Base-by-base conservation (phyloP, 1,140 invertebrate genomes). In the Anthonomus grandis region DNA sequence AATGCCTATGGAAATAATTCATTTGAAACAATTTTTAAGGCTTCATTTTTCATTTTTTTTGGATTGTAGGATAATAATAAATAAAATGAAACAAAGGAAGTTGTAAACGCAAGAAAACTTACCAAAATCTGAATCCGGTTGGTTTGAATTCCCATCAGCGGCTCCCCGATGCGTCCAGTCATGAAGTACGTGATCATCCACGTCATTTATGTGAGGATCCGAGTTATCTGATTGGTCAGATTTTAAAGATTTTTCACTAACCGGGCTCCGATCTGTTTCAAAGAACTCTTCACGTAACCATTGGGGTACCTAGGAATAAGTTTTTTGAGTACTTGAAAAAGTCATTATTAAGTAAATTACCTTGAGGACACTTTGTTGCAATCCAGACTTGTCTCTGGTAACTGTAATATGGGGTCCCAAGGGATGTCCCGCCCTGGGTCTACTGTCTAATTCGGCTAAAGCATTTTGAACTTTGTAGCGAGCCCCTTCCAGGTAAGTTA, bases 401-500 rank as follows among this genome's bases (percentile, higher is more conserved):
- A 91, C 82, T 64, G 93, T 82, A 65, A 96, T 92, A 69, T 95
- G 90, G 44, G 89, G 82, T 1, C 86, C 83, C 44, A 95, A 77
- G 0, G 90, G 89, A 78, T 93, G 91, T 47, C 83, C 83, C n/a
- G 77, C 79, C 57, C 84, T 79, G 23, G 84, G 82, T 57, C 86
- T 79, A 48, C 85, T 87, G 68, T 94, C 90, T 22, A 95, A 69
- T 68, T 92, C 90, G 38, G 86, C 83, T 15, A 96, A 73, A 23
- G 86, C 86, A 31, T 84, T 85, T 24, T 90, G 85, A 17, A 96
- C 81, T 76, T 97, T 96, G 65, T 87, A 89, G 60, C 89, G 83
- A 4, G 91, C 85, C 0, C 92, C 93, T 76, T 97, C 93, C 54
- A 96, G 76, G 69, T 94, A 97, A 5, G 91, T 87, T 44, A 96